Base-by-base conservation (phyloP, 2,797 vertebrate genomes). In the Microtus californicus region DNA sequence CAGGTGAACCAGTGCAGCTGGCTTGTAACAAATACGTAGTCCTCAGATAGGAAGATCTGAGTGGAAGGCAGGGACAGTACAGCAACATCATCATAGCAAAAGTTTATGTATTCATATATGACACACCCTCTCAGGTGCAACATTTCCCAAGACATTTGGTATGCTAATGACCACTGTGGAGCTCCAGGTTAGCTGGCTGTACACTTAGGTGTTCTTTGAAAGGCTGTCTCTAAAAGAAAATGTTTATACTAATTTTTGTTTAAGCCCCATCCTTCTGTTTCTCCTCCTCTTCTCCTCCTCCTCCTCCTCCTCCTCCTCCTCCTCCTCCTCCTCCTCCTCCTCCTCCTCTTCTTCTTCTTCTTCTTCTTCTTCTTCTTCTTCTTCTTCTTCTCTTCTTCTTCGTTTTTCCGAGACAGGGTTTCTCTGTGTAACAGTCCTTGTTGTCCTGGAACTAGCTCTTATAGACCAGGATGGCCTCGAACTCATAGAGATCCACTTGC, bases 11-110 rank as follows among this genome's bases (percentile, higher is more conserved):
- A 56, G 34, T 9, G 12, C 2, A 67, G 45, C 14, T 79, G 56
- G 61, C 13, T 67, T 78, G 9, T 40, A n/a, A 56, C n/a, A 86
- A 93, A 77, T 40, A n/a, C 25, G 65, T 7, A 43, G 37, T 40
- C 51, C 6, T 27, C 78, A 83, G 11, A 37, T 45, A 23, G 4
- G 29, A 77, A 78, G 19, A 78, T 48, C 17, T 87, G 19, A 7
- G 21, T 1, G 13, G 31, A 13, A 14, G 2, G 9, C 2, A 2
- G 37, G 13, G 17, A 69, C 40, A 69, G 25, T 78, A 92, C 61
- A 43, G n/a, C 2, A 56, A 61, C 5, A 13, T 90, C 92, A 88
- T 81, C 45, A 48, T 83, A 85, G 73, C 74, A 78, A 89, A 94
- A 48, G 23, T 5, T 54, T 45, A 83, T 71, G 90, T 40, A 59